Conservation (phyloP, 2,113 vertebrate species). For the Boulengeromyrus knoepffleri region DNA sequence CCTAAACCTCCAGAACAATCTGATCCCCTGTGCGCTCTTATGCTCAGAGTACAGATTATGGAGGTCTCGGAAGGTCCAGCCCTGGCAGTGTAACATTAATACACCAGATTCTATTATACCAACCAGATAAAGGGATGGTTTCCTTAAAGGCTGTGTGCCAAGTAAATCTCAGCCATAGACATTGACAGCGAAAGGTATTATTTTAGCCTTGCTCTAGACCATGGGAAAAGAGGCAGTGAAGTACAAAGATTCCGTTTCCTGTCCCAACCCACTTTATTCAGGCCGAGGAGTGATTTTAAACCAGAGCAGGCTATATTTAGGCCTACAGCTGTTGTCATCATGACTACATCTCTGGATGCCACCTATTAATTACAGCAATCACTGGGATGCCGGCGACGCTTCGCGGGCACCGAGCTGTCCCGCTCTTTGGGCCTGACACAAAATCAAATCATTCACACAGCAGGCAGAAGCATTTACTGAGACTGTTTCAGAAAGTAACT, state of each 20-base stretch:
- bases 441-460: neutral
- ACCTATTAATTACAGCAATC: constrained; percentile 24
- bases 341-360: constrained; percentile 17
- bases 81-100: neutral
- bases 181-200: neutral
- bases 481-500: neutral
- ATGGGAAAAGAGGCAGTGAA: neutral
- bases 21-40: neutral
- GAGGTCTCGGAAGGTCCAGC: neutral
- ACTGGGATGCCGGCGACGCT: neutral
- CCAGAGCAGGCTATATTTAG: constrained; percentile 21
- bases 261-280: constrained; percentile 1
- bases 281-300: neutral
- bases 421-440: neutral
- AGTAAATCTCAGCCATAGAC: neutral
- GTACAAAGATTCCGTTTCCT: neutral
- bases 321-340: constrained; percentile 21
- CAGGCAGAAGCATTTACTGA: neutral
- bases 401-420: neutral
- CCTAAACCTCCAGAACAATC: neutral
- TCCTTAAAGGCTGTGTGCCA: neutral
- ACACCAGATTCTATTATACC: neutral
- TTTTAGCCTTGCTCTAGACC: neutral
- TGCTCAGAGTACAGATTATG: neutral
- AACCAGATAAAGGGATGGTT: neutral